Evolutionary conservation across 2,888 invertebrate genomes (phyloP).

Genomic region (Dasysyrphus albostriatus): DNA sequence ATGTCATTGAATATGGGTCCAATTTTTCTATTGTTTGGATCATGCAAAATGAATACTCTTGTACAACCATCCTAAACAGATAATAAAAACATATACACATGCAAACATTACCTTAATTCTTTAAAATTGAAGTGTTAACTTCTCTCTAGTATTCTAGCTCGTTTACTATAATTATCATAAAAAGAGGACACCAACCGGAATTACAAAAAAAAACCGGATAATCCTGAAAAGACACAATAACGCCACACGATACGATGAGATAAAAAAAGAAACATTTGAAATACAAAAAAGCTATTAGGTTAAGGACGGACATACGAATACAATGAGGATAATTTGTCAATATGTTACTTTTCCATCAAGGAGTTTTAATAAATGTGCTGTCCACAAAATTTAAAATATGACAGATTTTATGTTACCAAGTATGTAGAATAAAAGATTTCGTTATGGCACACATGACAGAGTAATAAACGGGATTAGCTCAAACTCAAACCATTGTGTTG

Average conservation of each 20-base stretch:
- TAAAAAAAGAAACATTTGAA: neutral
- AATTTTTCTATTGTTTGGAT: too few relatives aligned
- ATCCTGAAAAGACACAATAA: constrained; percentile 16
- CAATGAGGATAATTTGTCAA: constrained; percentile 37
- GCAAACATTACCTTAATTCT: neutral
- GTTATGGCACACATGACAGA: constrained; percentile 57
- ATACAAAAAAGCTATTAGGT: constrained; percentile 30
- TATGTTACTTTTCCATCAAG: neutral
- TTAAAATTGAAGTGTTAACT: neutral
- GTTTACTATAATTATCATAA: constrained; percentile 7
- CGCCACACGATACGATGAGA: constrained; percentile 3
- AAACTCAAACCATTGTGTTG: constrained; percentile 34
- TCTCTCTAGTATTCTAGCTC: too few relatives aligned
- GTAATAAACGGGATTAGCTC: constrained; percentile 56
- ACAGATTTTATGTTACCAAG: constrained; percentile 52
- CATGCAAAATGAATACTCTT: too few relatives aligned
- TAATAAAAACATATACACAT: too few relatives aligned
- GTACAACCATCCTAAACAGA: too few relatives aligned
- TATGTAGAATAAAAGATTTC: constrained; percentile 50
- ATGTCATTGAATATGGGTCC: too few relatives aligned
- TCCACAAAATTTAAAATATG: constrained; percentile 49
- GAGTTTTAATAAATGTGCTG: neutral
- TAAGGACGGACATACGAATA: constrained; percentile 20
- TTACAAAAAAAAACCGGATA: constrained; percentile 6
- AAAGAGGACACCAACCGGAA: neutral